These are phyloP conservation scores for Todiramphus chloris DNA, from an alignment of 2,113 vertebrate species.

Conservation along the genomic window DNA sequence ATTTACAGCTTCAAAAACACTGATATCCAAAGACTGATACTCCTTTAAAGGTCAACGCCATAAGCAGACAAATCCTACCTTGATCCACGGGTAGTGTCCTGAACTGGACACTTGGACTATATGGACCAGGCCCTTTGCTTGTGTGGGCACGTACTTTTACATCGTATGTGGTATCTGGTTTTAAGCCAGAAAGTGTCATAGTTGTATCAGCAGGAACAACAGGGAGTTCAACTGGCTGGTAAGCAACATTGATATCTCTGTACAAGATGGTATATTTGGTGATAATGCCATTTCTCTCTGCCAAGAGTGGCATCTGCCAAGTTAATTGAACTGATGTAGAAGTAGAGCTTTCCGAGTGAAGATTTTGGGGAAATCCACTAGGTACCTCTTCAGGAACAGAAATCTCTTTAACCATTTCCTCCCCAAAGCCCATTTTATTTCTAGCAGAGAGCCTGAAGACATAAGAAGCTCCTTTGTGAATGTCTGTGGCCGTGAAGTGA, in stretches of 20 bases:
- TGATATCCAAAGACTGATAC: constrained; percentile 79
- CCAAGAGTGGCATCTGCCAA: constrained; percentile 89
- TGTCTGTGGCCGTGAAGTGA: constrained; percentile 96
- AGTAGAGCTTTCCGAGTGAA: constrained; percentile 88
- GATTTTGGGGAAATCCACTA: constrained; percentile 93
- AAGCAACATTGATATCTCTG: constrained; percentile 97
- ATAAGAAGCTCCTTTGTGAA: constrained; percentile 96
- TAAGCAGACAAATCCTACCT: constrained; percentile 97
- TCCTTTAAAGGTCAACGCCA: constrained; percentile 78
- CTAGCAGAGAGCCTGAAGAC: constrained; percentile 92
- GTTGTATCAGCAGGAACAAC: constrained; percentile 91
- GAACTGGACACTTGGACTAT: constrained; percentile 99
- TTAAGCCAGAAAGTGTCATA: constrained; percentile 90
- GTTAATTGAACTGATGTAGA: constrained; percentile 91
- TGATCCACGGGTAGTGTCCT: constrained; percentile 99
- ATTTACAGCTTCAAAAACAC: constrained; percentile 77
- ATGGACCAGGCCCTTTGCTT: constrained; percentile 98
- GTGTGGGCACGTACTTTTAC: constrained; percentile 99
- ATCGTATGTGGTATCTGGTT: constrained; percentile 98
- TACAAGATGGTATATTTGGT: constrained; percentile 94
- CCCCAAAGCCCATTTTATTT: constrained; percentile 98
- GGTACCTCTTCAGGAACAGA: constrained; percentile 91
- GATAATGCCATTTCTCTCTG: constrained; percentile 92
- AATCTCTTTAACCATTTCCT: constrained; percentile 96
- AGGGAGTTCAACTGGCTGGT: constrained; percentile 91